Evolutionary conservation across 1,140 invertebrate genomes (phyloP), one percentile per base, ranked within the genome.

Genomic region (Ridgeia piscesae): DNA sequence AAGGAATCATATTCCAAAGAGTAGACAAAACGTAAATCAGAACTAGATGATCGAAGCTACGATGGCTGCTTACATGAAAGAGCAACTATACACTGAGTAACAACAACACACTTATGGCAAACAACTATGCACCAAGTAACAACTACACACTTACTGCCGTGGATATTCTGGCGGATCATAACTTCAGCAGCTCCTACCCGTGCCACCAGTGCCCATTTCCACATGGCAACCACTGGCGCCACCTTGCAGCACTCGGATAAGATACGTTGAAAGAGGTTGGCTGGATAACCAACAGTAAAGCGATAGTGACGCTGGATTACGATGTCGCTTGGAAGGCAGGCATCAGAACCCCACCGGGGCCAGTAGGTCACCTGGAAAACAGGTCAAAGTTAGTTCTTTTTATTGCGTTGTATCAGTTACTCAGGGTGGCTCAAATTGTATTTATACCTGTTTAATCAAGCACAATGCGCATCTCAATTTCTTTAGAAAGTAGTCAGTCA

Each of bases 301-400:
- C 34, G 35, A 34, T 48, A 91, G 9, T n/a, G 33, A 33, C 8
- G 35, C 50, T 58, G 35, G 50, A 91, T 58, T 1, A 48, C 33
- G 4, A 91, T 58, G 31, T 91, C 91, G 35, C 34, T 48, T 34
- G 33, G 8, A 35, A 42, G 91, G 31, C 33, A 91, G 34, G 33
- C 50, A 33, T 42, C 91, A 11, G 91, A 42, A 17, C 33, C 91
- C 35, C 33, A 33, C 35, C 35, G 91, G 6, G 91, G 91, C 91
- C 91, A 91, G 33, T 31, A 33, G 35, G 35, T 91, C 91, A 48
- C 91, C 91, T 91, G 34, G 58, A 9, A 77, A 77, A 77, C 58
- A 77, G 17, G 27, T 1, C 58, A 42, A 42, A 11, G 11, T 42
- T 6, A 11, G 42, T 42, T 42, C 42, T 42, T n/a, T n/a, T n/a